phyloP scores from a whole-genome alignment of 2,797 vertebrate species.

The Kryptopterus vitreolus region DNA sequence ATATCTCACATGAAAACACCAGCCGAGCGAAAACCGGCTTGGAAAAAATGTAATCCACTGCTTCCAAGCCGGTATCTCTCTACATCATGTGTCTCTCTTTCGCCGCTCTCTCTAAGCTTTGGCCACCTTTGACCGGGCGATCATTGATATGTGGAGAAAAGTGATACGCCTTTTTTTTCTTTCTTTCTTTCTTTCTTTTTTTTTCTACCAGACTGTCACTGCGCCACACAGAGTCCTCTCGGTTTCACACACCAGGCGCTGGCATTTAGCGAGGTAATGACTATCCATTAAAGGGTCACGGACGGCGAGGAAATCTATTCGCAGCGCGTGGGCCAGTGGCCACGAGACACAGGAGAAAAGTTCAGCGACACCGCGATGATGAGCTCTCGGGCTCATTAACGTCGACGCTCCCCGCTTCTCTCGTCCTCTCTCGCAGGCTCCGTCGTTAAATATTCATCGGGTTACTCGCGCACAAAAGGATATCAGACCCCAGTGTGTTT shows the following conservation, averaged over 20 bases:
- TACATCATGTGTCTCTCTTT: not conserved
- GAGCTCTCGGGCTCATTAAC: slow-evolving; percentile 31
- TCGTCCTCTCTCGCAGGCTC: slow-evolving; percentile 21
- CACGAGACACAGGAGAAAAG: slow-evolving; percentile 10
- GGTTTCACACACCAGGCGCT: slow-evolving; percentile 30
- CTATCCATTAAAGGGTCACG: slow-evolving; percentile 26
- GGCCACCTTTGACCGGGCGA: slow-evolving; percentile 65
- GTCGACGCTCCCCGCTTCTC: slow-evolving; percentile 17
- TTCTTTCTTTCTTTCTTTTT: too few species aligned
- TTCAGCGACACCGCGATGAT: not conserved
- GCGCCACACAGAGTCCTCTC: slow-evolving; percentile 24
- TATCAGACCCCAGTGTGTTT: slow-evolving; percentile 33
- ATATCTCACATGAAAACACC: not conserved
- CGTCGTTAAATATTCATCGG: slow-evolving; percentile 52
- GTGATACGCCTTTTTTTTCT: not conserved
- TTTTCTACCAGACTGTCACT: not conserved
- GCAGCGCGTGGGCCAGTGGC: slow-evolving; percentile 16
- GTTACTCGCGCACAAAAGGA: slow-evolving; percentile 36
- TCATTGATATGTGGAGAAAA: slow-evolving; percentile 26
- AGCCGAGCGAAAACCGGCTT: not conserved
- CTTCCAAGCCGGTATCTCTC: not conserved
- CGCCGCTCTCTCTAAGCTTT: not conserved
- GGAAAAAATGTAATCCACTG: not conserved
- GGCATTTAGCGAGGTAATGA: slow-evolving; percentile 28
- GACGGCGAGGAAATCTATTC: slow-evolving; percentile 35